A percentile compares a stretch with the other conserved stretches of the same genome.
phyloP scores from a whole-genome alignment of 1,140 invertebrate species.

The Bombus waltoni region DNA sequence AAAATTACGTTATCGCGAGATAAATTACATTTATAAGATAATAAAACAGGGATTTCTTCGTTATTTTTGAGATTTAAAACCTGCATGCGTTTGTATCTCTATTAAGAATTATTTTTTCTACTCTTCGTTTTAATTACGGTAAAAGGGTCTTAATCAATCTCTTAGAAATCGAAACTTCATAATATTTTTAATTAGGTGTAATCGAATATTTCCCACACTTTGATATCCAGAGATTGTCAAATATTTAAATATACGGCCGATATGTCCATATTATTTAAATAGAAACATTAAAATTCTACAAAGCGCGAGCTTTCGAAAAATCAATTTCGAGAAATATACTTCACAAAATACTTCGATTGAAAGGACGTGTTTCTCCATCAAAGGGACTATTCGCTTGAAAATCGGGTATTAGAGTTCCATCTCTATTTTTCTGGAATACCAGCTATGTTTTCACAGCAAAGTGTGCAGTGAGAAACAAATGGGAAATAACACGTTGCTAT shows the following conservation, averaged over 20 bases:
- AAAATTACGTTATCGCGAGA: not conserved
- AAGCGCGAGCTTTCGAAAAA: no score
- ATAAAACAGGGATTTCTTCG: not conserved
- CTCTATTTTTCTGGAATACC: not conserved
- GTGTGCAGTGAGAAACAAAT: not conserved
- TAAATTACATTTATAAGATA: not conserved
- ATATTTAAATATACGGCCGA: no score
- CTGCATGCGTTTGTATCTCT: not conserved
- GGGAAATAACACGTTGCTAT: not conserved
- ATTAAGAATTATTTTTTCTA: not conserved
- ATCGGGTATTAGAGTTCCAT: not conserved
- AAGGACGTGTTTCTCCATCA: not conserved
- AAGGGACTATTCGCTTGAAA: no score
- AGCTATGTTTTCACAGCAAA: not conserved
- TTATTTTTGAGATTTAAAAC: not conserved
- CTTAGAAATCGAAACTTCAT: not conserved
- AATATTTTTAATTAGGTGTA: not conserved
- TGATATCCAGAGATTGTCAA: no score
- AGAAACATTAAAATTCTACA: no score
- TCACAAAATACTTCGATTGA: no score
- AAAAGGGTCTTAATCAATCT: not conserved
- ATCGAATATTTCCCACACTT: no score
- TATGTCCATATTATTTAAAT: no score
- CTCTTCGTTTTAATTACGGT: no score
- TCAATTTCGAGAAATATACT: not conserved